Conservation (phyloP, 2,797 vertebrate species). For the Sebastes vulpes region DNA sequence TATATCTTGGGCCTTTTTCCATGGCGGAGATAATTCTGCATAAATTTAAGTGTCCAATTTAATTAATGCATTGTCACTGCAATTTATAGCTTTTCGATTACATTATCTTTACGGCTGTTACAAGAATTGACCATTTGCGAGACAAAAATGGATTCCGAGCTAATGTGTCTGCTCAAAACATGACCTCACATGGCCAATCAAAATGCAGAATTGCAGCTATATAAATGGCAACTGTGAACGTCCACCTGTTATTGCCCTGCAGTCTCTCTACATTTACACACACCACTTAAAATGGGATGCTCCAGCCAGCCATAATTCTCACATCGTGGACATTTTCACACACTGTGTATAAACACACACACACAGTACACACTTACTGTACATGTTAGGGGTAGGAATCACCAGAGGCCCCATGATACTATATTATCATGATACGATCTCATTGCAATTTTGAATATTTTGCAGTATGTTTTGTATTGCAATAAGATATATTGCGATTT, state of each 20-base stretch:
- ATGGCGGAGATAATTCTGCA: constrained; percentile 57
- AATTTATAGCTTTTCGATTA: constrained; percentile 79
- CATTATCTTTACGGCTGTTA: constrained; percentile 75
- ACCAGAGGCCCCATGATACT: too few relatives aligned
- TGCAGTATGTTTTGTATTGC: too few relatives aligned
- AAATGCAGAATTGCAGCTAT: constrained; percentile 42
- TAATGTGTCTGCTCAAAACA: constrained; percentile 71
- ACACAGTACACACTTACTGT: background rate
- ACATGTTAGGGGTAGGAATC: background rate
- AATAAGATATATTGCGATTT: too few relatives aligned
- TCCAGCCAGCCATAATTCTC: background rate
- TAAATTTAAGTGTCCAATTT: constrained; percentile 74
- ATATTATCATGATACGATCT: too few relatives aligned
- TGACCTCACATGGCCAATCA: constrained; percentile 63
- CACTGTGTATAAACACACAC: background rate
- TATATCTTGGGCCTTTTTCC: constrained; percentile 44
- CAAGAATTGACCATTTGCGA: constrained; percentile 74
- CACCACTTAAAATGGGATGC: constrained; percentile 29
- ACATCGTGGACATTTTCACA: constrained; percentile 1
- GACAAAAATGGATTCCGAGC: constrained; percentile 74
- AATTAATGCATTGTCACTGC: constrained; percentile 76
- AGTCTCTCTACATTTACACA: constrained; percentile 12
- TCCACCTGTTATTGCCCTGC: constrained; percentile 48
- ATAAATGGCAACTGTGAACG: constrained; percentile 48
- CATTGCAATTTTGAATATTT: too few relatives aligned